Percentiles rank a stretch among this genome's conserved stretches.
phyloP scores from a whole-genome alignment of 2,888 invertebrate species.

The Tinea pellionella region DNA sequence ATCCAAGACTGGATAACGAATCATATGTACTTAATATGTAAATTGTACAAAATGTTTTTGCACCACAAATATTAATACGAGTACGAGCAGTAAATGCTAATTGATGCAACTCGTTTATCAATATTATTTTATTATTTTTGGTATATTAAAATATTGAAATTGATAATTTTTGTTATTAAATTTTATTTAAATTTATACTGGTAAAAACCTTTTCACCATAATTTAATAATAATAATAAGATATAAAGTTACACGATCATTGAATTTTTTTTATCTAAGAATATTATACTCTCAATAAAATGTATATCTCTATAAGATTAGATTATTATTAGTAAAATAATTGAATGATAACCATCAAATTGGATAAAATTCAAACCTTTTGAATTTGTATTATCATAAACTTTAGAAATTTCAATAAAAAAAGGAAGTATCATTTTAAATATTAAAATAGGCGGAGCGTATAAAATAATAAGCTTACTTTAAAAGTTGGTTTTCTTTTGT shows the following conservation, averaged over 20 bases:
- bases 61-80: no score
- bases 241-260: background rate
- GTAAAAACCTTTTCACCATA: no score
- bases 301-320: background rate
- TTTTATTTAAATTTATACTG: no score
- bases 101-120: no score
- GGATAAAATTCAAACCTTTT: background rate
- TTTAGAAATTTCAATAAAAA: background rate
- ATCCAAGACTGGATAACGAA: no score
- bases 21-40: no score
- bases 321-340: background rate
- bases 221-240: no score
- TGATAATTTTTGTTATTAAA: no score
- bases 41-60: no score
- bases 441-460: background rate
- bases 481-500: background rate
- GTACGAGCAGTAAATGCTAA: no score
- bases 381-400: background rate
- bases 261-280: background rate
- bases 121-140: no score
- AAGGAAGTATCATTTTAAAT: background rate
- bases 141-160: no score
- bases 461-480: conserved; percentile 7
- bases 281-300: background rate
- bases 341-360: background rate